Conservation (phyloP, 2,888 invertebrate species). For the Acanthosepion esculentum region DNA sequence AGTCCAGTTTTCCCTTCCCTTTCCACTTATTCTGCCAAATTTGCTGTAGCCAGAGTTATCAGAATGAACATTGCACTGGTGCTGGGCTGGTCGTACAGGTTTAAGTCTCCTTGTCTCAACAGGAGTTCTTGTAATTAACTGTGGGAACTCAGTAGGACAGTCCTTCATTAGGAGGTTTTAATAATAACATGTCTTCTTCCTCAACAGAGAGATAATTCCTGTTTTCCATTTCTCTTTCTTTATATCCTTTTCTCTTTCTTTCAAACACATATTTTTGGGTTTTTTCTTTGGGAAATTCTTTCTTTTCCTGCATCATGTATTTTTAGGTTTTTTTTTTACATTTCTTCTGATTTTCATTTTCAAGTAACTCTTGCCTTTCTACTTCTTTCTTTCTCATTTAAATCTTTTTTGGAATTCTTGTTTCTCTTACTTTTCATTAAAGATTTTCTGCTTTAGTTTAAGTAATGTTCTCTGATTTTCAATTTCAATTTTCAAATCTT, state of each 20-base stretch:
- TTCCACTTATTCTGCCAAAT: slow-evolving; percentile 13
- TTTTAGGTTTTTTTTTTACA: too few species aligned
- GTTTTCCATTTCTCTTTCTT: not conserved
- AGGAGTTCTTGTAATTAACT: slow-evolving; percentile 6
- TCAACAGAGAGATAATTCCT: not conserved
- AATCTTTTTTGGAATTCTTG: too few species aligned
- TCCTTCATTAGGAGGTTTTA: slow-evolving; percentile 2
- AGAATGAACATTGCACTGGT: not conserved
- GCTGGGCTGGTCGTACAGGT: not conserved
- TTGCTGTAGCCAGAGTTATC: slow-evolving; percentile 10
- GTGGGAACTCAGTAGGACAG: not conserved
- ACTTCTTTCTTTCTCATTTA: too few species aligned
- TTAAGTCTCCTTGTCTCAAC: not conserved
- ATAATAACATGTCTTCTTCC: not conserved
- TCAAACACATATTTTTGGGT: too few species aligned
- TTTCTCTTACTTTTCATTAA: too few species aligned
- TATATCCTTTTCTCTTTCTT: not conserved
- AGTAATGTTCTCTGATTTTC: too few species aligned
- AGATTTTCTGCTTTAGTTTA: too few species aligned
- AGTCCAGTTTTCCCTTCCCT: not conserved
- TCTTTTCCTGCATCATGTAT: too few species aligned
- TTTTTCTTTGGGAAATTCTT: too few species aligned
- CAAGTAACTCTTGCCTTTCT: too few species aligned
- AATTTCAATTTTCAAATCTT: too few species aligned
- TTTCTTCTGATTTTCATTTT: too few species aligned